Percentiles rank a stretch among this genome's conserved stretches.
Evolutionary conservation across 23 tunicate species (phyloP).

Genomic region (Phallusia fumigata): DNA sequence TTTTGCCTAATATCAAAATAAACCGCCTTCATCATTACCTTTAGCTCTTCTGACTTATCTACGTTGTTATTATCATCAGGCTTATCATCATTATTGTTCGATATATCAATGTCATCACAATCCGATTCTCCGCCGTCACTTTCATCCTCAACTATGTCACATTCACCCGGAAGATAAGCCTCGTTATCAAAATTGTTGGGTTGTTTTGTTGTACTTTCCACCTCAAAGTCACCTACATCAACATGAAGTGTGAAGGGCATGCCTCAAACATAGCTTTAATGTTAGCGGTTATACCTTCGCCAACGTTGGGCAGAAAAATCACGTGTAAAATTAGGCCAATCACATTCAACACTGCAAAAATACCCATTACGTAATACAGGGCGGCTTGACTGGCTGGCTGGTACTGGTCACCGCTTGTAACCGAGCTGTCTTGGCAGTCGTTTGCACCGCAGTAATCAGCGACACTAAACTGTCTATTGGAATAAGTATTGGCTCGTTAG

Average conservation of each 20-base stretch:
- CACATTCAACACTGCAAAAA: not conserved
- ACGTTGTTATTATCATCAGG: not conserved
- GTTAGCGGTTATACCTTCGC: not conserved
- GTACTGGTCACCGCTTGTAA: not conserved
- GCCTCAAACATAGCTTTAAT: not conserved
- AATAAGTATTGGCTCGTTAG: not conserved
- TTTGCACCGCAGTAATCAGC: constrained; percentile 25
- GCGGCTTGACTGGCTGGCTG: constrained; percentile 3
- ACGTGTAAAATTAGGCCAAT: constrained; percentile 6
- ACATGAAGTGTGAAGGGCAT: not conserved
- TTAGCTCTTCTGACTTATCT: not conserved
- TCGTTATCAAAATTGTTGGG: not conserved
- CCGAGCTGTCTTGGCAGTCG: constrained; percentile 20
- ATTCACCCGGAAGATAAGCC: not conserved
- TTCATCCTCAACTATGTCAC: not conserved
- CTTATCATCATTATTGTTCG: not conserved
- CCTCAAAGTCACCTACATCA: not conserved
- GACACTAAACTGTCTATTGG: constrained; percentile 13
- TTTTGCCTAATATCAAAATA: too few relatives aligned
- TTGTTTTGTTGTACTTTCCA: not conserved
- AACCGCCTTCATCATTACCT: not conserved
- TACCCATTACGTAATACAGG: constrained; percentile 1
- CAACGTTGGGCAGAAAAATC: not conserved
- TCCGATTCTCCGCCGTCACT: not conserved
- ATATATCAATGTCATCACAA: not conserved